Evolutionary conservation across 2,113 vertebrate species (phyloP), one percentile per base, ranked within the genome.

Genomic region (Phalacrocorax brasilianus): DNA sequence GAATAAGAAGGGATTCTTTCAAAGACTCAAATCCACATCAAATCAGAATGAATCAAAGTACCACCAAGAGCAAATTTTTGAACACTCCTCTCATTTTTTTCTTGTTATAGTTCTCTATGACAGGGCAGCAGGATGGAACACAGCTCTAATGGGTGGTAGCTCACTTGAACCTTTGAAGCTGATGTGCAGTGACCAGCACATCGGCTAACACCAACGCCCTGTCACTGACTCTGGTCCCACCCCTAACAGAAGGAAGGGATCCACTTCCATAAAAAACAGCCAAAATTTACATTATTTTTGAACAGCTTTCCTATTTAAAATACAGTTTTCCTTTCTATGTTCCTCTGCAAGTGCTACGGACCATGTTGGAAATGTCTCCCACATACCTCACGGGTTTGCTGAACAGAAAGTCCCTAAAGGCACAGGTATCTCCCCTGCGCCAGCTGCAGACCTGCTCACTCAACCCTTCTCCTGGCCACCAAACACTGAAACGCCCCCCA

Each of bases 361-460:
- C 40, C 17, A 10, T 9, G 2, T 3, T 35, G 55, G 61, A 26
- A 53, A 62, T 8, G 5, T 40, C 26, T 40, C 53, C 30, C 33
- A 27, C 40, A 7, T 5, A 40, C 33, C 49, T 38, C 59, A 5
- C 33, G 24, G 52, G 21, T 14, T 53, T 53, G 26, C 28, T 14
- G 52, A 56, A 17, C 16, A 40, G 52, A 35, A 38, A 26, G 30
- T 20, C 63, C 65, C 50, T 44, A 6, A n/a, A 22, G 1, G 1
- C 40, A 7, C 0, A 2, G 35, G 38, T 11, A 33, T 13, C 66
- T 26, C 33, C 12, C 50, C 50, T 3, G 1, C 2, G 4, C 8
- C 32, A 1, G 7, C 28, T n/a, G 45, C 45, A 40, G 11, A n/a
- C 33, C 27, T 44, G 5, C n/a, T 26, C 28, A 2, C 23, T 16